Base-by-base conservation (phyloP, 2,888 invertebrate species). In the Parnassius mnemosyne region DNA sequence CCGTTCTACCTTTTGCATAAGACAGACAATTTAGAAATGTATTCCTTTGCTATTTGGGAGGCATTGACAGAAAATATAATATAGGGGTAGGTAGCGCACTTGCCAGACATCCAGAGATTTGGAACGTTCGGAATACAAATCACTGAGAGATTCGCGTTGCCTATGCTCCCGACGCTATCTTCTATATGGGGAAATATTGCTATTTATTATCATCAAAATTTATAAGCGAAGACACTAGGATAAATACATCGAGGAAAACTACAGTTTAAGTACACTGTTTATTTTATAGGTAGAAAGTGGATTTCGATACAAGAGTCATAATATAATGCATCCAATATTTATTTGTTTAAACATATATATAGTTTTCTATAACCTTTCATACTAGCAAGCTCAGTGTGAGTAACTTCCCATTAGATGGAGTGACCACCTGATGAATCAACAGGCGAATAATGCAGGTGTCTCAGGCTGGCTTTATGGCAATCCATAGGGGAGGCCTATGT, bases 41-140 rank as follows among this genome's bases (percentile, higher is more conserved):
- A 76, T 60, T 0, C 0, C 3, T 1, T 53, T 7, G 0, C 3
- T 0, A 1, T 46, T 76, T 83, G 69, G 68, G 65, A 58, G 43
- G 44, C 53, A 3, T 25, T 13, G 34, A 41, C 10, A 53, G 70
- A 60, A 71, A 58, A 60, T 51, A 55, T 57, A 69, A 65, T 44
- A 69, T 78, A 71, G n/a, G 83, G 77, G 73, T 71, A 76, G 72
- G 76, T 79, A 84, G 83, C 80, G 84, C 87, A 87, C 89, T 89
- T 90, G 90, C 89, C 89, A 83, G 76, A 64, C 76, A 73, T 84
- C 90, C 90, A 72, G 81, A 87, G 87, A 88, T 87, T 89, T 78
- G 75, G 83, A 83, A 78, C 83, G 83, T 83, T 83, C 82, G 76
- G 78, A 81, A 86, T 89, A 89, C 89, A 90, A 89, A 89, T 90